Percentiles rank a stretch among this genome's conserved stretches.
Evolutionary conservation across 2,113 vertebrate genomes (phyloP).

Genomic region (Anser brachyrhynchus): DNA sequence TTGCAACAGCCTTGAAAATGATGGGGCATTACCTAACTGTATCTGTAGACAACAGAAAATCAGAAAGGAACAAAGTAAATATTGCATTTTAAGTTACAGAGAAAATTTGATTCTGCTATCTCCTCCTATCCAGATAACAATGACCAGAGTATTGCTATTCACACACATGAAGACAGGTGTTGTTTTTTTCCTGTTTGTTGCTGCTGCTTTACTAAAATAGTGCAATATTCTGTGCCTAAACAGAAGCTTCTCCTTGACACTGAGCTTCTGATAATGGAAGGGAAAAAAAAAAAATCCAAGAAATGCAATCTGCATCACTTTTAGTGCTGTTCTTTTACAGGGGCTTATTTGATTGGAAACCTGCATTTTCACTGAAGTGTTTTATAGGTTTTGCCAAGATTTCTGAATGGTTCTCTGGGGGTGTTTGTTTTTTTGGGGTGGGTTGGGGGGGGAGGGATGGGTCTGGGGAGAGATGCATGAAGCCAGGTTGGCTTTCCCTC

Average conservation of each 20-base stretch:
- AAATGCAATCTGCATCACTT: neutral
- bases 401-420: neutral
- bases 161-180: neutral
- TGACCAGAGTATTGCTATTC: neutral
- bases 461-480: neutral
- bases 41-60: neutral
- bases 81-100: neutral
- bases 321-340: neutral
- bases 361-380: neutral
- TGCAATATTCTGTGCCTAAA: neutral
- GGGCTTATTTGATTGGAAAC: neutral
- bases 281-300: neutral
- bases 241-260: neutral
- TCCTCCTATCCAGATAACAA: neutral
- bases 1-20: neutral
- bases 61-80: neutral
- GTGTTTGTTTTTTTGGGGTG: neutral
- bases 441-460: too few relatives aligned
- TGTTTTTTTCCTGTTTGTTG: accelerated
- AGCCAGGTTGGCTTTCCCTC: neutral
- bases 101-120: neutral
- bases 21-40: neutral
- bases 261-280: neutral
- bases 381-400: neutral
- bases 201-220: neutral